Conservation (phyloP, 30 jellyfish, hydroid and myxozoan genomes). For the Aurelia aurita complex sp. Pacific region DNA sequence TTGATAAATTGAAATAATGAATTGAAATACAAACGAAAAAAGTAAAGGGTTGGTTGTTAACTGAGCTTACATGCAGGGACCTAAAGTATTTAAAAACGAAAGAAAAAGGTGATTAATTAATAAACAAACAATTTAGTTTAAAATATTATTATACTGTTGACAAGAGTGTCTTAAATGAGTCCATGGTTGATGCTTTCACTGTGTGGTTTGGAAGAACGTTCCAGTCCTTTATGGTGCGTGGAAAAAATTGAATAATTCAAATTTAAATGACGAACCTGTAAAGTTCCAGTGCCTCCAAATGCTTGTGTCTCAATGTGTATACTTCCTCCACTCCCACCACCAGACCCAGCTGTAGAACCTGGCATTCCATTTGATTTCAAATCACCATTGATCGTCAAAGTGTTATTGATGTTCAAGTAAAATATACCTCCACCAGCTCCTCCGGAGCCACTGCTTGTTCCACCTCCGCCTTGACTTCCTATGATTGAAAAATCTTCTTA, state of each 20-base stretch:
- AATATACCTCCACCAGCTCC: slow-evolving; percentile 76
- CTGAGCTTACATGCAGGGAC: not conserved
- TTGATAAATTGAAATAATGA: not conserved
- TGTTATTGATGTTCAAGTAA: slow-evolving; percentile 36
- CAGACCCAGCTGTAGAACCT: slow-evolving; percentile 37
- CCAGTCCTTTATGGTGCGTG: too few relatives aligned
- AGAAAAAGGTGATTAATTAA: too few relatives aligned
- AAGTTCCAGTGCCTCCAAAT: slow-evolving; percentile 56
- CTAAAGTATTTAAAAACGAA: too few relatives aligned
- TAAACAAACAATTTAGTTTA: too few relatives aligned
- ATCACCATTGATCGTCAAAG: slow-evolving; percentile 59
- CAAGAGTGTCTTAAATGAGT: too few relatives aligned
- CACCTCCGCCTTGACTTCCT: slow-evolving; percentile 70
- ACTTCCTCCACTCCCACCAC: slow-evolving; percentile 70
- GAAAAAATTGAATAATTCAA: too few relatives aligned
- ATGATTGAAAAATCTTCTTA: not conserved
- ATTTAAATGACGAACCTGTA: slow-evolving; percentile 12
- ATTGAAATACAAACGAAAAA: not conserved
- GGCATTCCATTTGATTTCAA: slow-evolving; percentile 60
- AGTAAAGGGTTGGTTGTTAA: not conserved
- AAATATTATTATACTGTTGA: too few relatives aligned
- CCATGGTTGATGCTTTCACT: too few relatives aligned
- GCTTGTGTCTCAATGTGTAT: slow-evolving; percentile 28
- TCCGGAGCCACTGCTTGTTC: slow-evolving; percentile 40
- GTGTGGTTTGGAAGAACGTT: too few relatives aligned